Evolutionary conservation across 2,113 vertebrate genomes (phyloP).

Genomic region (Megaptera novaeangliae): DNA sequence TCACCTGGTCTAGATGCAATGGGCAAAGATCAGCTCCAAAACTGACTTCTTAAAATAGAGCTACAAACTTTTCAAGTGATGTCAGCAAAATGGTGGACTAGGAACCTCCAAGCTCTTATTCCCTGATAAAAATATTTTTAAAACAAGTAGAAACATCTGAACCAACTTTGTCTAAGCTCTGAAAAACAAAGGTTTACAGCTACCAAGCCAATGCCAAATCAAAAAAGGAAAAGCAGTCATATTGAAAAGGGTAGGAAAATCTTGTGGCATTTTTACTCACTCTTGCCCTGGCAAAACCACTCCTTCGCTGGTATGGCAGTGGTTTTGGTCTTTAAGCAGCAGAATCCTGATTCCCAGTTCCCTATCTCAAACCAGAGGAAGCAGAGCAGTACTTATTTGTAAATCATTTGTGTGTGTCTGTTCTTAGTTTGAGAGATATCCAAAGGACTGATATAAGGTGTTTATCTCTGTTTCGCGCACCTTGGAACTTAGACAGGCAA

Average conservation of each 20-base stretch:
- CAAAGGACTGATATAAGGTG: background rate
- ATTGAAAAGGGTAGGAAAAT: background rate
- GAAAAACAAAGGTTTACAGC: background rate
- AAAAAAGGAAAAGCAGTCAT: background rate
- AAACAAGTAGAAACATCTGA: background rate
- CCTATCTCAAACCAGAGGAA: background rate
- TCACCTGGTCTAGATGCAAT: background rate
- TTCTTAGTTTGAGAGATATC: background rate
- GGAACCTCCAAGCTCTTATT: background rate
- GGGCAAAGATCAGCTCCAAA: background rate
- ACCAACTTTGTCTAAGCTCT: background rate
- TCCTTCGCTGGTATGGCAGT: accelerated
- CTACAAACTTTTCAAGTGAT: background rate
- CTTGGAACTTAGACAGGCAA: background rate
- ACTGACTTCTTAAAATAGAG: background rate
- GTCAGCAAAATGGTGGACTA: background rate
- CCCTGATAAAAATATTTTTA: background rate
- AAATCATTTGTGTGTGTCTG: background rate
- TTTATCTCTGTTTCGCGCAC: background rate
- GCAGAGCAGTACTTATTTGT: background rate
- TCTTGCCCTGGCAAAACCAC: background rate
- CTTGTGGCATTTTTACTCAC: background rate
- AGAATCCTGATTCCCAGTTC: background rate
- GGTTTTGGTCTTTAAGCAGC: background rate
- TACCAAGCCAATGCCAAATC: background rate